Percentiles rank a stretch among this genome's conserved stretches.
phyloP scores from a whole-genome alignment of 1,140 invertebrate species.

The Hormaphis cornu region DNA sequence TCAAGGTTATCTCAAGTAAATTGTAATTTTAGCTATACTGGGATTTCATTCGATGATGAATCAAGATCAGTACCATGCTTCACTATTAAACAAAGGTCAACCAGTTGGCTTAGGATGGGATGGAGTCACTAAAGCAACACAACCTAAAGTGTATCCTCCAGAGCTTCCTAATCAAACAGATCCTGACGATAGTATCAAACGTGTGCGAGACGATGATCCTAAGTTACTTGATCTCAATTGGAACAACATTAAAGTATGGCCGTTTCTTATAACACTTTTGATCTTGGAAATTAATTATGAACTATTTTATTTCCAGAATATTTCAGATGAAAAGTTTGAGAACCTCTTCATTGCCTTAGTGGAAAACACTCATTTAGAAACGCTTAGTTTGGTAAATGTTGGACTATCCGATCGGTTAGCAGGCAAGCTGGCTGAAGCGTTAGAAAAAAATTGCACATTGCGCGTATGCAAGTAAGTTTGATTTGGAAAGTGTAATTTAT shows the following conservation, averaged over 20 bases:
- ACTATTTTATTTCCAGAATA: slow-evolving; percentile 58
- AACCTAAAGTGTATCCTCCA: slow-evolving; percentile 78
- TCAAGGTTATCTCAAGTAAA: too few relatives aligned
- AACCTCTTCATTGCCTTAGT: slow-evolving; percentile 79
- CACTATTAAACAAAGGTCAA: slow-evolving; percentile 81
- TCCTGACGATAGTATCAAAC: slow-evolving; percentile 78
- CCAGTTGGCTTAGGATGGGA: slow-evolving; percentile 79
- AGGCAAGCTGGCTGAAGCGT: slow-evolving; percentile 67
- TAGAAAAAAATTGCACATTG: slow-evolving; percentile 77
- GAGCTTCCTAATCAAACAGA: slow-evolving; percentile 93
- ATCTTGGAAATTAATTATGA: too few relatives aligned
- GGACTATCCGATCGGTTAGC: slow-evolving; percentile 82
- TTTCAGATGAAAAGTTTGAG: slow-evolving; percentile 90
- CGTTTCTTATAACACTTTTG: not conserved
- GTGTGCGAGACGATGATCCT: slow-evolving; percentile 79
- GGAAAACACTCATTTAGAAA: slow-evolving; percentile 83
- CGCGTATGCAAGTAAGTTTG: slow-evolving; percentile 67
- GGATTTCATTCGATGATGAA: slow-evolving; percentile 99
- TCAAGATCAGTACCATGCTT: slow-evolving; percentile 98
- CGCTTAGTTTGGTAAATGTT: slow-evolving; percentile 85
- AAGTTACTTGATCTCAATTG: slow-evolving; percentile 82
- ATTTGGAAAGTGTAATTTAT: not conserved
- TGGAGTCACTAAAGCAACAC: slow-evolving; percentile 87
- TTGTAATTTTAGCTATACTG: slow-evolving; percentile 67
- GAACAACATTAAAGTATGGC: slow-evolving; percentile 88